Evolutionary conservation across 2,113 vertebrate genomes (phyloP).

Genomic region (Eublepharis macularius): DNA sequence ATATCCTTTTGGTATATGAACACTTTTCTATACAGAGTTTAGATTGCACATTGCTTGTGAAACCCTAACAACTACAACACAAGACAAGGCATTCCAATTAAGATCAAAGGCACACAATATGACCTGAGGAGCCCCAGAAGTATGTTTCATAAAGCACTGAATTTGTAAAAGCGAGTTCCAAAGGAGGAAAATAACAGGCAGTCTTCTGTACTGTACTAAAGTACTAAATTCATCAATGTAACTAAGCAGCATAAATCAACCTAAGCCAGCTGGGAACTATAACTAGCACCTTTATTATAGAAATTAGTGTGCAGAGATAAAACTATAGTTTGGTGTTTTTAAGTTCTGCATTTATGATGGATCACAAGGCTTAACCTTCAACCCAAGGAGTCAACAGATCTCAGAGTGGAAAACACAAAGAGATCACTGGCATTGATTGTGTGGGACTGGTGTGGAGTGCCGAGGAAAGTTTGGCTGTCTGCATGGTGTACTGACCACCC

Average conservation of each 20-base stretch:
- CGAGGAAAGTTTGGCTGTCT: too few relatives aligned
- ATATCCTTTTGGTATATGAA: conserved; percentile 4
- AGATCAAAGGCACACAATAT: conserved; percentile 27
- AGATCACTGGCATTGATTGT: too few relatives aligned
- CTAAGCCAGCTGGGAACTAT: conserved; percentile 40
- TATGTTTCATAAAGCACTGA: neutral
- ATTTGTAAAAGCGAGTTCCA: conserved; percentile 31
- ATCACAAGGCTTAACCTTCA: conserved; percentile 24
- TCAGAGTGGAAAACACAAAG: too few relatives aligned
- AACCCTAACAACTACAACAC: conserved; percentile 1
- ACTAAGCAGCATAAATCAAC: conserved; percentile 38
- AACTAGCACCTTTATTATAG: conserved; percentile 7
- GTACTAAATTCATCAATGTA: conserved; percentile 39
- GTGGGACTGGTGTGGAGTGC: too few relatives aligned
- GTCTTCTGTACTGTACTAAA: conserved; percentile 22
- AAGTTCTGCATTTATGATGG: conserved; percentile 46
- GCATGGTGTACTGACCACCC: too few relatives aligned
- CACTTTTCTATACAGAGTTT: neutral
- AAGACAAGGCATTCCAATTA: conserved; percentile 2
- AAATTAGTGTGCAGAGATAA: conserved; percentile 34
- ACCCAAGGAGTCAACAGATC: conserved; percentile 26
- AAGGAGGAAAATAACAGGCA: conserved; percentile 23
- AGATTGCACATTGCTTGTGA: neutral
- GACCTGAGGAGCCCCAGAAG: conserved; percentile 14
- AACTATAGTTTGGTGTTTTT: conserved; percentile 44